These are phyloP conservation scores for Drosophila triauraria DNA, from an alignment of 1,140 invertebrate species.

Conservation along the genomic window DNA sequence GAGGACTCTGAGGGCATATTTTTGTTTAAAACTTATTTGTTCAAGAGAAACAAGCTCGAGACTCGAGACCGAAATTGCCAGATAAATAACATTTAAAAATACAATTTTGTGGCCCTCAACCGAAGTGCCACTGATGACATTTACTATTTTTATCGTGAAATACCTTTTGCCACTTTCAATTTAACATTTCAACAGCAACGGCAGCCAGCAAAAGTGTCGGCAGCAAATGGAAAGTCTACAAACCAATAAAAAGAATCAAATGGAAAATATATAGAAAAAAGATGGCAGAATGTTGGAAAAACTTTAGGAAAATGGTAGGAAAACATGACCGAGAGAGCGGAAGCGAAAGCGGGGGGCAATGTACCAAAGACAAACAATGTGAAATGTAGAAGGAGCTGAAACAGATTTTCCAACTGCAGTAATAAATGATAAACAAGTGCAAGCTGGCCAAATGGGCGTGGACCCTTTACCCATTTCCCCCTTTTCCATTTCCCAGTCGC, in stretches of 20 bases:
- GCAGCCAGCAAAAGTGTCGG: slow-evolving; percentile 29
- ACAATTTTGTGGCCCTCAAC: slow-evolving; percentile 42
- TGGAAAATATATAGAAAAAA: slow-evolving; percentile 52
- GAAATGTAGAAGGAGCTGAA: slow-evolving; percentile 47
- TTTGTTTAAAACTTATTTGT: too few relatives aligned
- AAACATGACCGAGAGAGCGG: neutral
- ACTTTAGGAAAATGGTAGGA: slow-evolving; percentile 6
- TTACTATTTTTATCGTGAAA: slow-evolving; percentile 50
- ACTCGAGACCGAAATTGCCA: slow-evolving; percentile 5
- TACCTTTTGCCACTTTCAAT: slow-evolving; percentile 46
- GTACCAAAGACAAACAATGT: slow-evolving; percentile 45
- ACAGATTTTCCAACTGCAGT: slow-evolving; percentile 71
- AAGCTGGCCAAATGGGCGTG: slow-evolving; percentile 61
- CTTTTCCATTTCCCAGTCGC: slow-evolving; percentile 9
- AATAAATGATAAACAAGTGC: slow-evolving; percentile 79
- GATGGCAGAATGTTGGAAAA: slow-evolving; percentile 2
- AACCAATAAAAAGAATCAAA: neutral
- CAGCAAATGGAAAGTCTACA: slow-evolving; percentile 33
- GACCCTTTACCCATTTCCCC: too few relatives aligned
- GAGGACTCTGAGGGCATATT: too few relatives aligned
- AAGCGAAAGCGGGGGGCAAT: neutral
- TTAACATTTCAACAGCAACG: slow-evolving; percentile 36
- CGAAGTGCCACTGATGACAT: slow-evolving; percentile 19
- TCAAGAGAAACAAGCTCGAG: neutral
- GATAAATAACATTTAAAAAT: slow-evolving; percentile 33